Base-by-base conservation (phyloP, 2,113 vertebrate genomes). In the Limanda limanda region DNA sequence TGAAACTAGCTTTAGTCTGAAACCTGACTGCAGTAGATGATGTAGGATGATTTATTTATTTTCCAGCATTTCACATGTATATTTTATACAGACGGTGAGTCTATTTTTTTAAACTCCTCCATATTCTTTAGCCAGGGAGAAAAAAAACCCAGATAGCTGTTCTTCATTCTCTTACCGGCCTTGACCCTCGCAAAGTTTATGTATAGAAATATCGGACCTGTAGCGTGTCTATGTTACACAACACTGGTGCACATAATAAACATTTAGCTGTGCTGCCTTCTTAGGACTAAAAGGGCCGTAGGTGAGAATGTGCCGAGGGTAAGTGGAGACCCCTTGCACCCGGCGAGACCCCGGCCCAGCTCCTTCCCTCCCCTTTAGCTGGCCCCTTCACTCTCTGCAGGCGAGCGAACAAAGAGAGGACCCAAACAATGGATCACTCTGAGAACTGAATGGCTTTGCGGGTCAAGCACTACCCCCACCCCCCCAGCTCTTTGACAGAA, bases 371-470 rank as follows among this genome's bases (percentile, higher is more conserved):
- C 89, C 27, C 89, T 81, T 74, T 80, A 81, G 76, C 93, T 82
- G 90, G 94, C 91, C 89, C 84, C 82, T 90, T 88, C 81, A 83
- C 86, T 85, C 91, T 91, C 85, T 86, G 82, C 91, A 92, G 92
- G 84, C 81, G 59, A 80, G 86, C 79, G 85, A 94, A 95, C 93
- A 94, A 95, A 93, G 92, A 94, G 91, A 94, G 65, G 88, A 88
- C 88, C 93, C 90, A 93, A 94, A 94, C 93, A 93, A 94, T 92
- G 91, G 76, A 85, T 78, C 88, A 93, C 87, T 94, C 94, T 93
- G 80, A 91, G 85, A 91, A 92, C 90, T 93, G 89, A 94, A 94
- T 92, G 90, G 81, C 88, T 93, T 93, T 81, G 85, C 87, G 81
- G 91, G 93, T 95, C 90, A 95, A 94, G 93, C 93, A 94, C 89